These are phyloP conservation scores for Pelobates fuscus DNA, from an alignment of 2,113 vertebrate genomes.

Conservation along the genomic window DNA sequence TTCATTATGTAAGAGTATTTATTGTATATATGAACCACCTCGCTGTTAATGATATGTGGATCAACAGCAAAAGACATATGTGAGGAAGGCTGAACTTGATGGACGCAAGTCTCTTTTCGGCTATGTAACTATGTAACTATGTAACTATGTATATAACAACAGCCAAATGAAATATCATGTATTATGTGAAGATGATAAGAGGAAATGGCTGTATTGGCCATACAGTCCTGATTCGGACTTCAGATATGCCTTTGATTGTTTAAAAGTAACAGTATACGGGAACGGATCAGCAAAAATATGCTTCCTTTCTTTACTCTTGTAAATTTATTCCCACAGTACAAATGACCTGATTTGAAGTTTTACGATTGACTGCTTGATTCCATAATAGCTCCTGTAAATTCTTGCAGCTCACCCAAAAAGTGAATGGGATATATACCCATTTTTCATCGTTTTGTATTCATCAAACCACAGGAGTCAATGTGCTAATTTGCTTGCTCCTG, in stretches of 20 bases:
- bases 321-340: constrained; percentile 41
- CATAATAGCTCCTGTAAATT: neutral
- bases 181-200: constrained; percentile 24
- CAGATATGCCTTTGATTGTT: constrained; percentile 39
- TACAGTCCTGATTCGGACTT: constrained; percentile 36
- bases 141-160: too few species aligned
- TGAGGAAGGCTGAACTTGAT: too few species aligned
- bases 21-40: too few species aligned
- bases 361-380: neutral
- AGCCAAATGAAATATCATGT: constrained; percentile 7
- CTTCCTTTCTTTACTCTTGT: constrained; percentile 11
- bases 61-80: neutral
- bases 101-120: too few species aligned
- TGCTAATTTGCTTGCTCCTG: too few species aligned
- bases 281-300: constrained; percentile 30
- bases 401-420: neutral
- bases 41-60: neutral
- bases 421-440: neutral
- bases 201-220: constrained; percentile 17
- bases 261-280: constrained; percentile 34
- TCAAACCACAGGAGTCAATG: too few species aligned
- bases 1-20: too few species aligned
- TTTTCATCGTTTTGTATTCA: too few species aligned
- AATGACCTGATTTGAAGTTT: constrained; percentile 23
- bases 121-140: too few species aligned